These are phyloP conservation scores for Pterocles burchelli DNA, from an alignment of 2,113 vertebrate genomes.

Conservation along the genomic window DNA sequence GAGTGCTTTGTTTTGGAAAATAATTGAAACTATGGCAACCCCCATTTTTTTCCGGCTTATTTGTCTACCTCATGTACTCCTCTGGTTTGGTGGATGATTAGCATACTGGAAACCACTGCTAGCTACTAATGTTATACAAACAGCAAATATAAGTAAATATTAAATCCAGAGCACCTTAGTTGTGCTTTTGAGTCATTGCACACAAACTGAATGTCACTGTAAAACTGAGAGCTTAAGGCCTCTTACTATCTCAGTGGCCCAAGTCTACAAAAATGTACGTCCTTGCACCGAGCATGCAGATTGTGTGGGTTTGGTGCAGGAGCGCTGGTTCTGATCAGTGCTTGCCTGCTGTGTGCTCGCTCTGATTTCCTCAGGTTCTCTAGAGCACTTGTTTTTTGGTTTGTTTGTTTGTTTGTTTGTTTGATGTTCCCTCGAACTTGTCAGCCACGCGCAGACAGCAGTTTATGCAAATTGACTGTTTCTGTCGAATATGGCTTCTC, in stretches of 20 bases:
- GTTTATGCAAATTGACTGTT: background rate
- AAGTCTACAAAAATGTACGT: background rate
- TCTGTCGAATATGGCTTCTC: background rate
- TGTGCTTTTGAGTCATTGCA: background rate
- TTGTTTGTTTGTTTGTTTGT: background rate
- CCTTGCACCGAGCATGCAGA: accelerated
- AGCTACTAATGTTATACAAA: slow-evolving; percentile 1
- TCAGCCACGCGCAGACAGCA: background rate
- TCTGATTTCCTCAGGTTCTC: background rate
- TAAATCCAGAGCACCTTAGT: background rate
- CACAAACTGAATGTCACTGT: background rate
- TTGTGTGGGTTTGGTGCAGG: background rate
- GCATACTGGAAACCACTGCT: background rate
- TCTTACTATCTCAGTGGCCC: background rate
- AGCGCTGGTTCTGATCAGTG: background rate
- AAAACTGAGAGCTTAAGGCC: background rate
- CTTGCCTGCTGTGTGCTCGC: background rate
- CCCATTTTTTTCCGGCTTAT: background rate
- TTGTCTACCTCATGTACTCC: background rate
- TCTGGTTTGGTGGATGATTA: background rate
- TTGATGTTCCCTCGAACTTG: background rate
- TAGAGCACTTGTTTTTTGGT: background rate
- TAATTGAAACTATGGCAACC: slow-evolving; percentile 55
- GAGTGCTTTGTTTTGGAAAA: slow-evolving; percentile 53
- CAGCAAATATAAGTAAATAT: background rate